Conservation (phyloP, 2,797 vertebrate genomes). For the Tangara arthus region DNA sequence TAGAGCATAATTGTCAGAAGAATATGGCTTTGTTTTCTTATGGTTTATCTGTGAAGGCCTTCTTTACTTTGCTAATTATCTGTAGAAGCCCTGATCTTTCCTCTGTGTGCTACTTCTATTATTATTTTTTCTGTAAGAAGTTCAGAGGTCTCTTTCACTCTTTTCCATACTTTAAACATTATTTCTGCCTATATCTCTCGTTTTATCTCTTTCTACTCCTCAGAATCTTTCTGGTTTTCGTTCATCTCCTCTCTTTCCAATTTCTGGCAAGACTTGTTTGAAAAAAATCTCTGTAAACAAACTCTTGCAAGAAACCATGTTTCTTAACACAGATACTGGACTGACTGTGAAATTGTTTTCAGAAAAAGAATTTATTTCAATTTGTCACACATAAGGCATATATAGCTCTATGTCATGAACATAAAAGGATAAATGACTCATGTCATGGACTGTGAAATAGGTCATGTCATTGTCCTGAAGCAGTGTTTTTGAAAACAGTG, state of each 20-base stretch:
- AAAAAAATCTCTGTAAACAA: not conserved
- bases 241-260: not conserved
- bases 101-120: not conserved
- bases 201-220: not conserved
- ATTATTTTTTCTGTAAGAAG: not conserved
- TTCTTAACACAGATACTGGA: not conserved
- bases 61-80: not conserved
- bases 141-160: not conserved
- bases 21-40: not conserved
- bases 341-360: conserved; percentile 8
- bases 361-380: conserved; percentile 7
- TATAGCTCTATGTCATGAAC: not conserved
- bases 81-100: not conserved
- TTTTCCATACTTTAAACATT: not conserved
- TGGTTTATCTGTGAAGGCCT: not conserved
- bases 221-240: not conserved
- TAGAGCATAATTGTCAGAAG: not conserved
- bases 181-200: not conserved
- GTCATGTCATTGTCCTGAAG: not conserved
- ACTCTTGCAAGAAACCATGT: not conserved
- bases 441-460: not conserved
- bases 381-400: not conserved
- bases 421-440: not conserved
- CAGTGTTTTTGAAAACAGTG: not conserved
- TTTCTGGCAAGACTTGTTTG: not conserved